Evolutionary conservation across 2,113 vertebrate species (phyloP).

Genomic region (Hydropotes inermis): DNA sequence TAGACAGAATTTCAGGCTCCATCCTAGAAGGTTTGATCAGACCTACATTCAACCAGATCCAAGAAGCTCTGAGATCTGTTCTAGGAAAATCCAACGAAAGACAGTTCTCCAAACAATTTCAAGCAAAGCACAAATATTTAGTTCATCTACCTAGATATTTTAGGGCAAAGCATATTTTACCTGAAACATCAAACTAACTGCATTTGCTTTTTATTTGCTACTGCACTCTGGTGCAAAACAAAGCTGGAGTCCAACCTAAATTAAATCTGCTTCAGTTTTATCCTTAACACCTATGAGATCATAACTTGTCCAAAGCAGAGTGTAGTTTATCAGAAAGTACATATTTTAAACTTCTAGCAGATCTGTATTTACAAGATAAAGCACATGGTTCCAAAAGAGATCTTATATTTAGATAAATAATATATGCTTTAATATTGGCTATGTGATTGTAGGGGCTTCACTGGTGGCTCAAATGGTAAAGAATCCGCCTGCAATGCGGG

Average conservation of each 20-base stretch:
- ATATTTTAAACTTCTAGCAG: constrained; percentile 37
- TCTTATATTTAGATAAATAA: constrained; percentile 50
- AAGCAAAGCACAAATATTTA: background rate
- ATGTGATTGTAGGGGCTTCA: background rate
- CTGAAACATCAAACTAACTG: background rate
- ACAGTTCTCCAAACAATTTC: background rate
- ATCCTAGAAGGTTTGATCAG: background rate
- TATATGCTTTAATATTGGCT: constrained; percentile 44
- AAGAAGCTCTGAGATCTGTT: background rate
- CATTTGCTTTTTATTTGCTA: constrained; percentile 28
- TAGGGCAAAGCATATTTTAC: background rate
- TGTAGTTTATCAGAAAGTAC: constrained; percentile 47
- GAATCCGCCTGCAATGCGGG: background rate
- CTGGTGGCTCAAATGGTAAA: background rate
- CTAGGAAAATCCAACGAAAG: background rate
- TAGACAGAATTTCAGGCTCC: background rate
- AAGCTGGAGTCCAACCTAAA: constrained; percentile 32
- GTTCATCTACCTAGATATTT: background rate
- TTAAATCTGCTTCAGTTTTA: constrained; percentile 21
- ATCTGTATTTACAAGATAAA: constrained; percentile 56
- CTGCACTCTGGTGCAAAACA: background rate
- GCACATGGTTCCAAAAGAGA: constrained; percentile 27
- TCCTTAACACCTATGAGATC: constrained; percentile 10
- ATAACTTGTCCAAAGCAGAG: background rate
- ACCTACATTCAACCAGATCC: background rate